These are phyloP conservation scores for Herminia tarsipennalis DNA, from an alignment of 2,888 invertebrate genomes.

Conservation along the genomic window DNA sequence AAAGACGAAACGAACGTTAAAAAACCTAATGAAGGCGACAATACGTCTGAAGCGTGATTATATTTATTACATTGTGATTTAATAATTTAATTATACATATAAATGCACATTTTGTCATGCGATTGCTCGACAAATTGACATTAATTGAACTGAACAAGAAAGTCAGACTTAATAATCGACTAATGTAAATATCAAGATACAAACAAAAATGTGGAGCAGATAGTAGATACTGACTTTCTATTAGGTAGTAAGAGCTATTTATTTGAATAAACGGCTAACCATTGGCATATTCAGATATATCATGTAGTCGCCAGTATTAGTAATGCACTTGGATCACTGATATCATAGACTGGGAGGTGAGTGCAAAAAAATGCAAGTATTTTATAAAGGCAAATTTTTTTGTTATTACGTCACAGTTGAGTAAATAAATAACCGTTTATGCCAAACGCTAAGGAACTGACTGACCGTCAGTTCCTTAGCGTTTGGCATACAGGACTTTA, in stretches of 20 bases:
- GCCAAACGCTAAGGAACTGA: no score
- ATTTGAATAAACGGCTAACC: conserved; percentile 5
- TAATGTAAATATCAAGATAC: conserved; percentile 27
- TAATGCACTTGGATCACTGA: conserved; percentile 38
- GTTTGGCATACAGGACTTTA: no score
- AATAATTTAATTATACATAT: conserved; percentile 33
- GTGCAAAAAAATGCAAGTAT: no score
- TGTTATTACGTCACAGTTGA: no score
- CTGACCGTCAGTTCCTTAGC: no score
- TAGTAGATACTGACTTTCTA: not conserved
- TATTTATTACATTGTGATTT: conserved; percentile 25
- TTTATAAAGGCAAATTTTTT: no score
- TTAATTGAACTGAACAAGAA: conserved; percentile 8
- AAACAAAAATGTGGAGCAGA: not conserved
- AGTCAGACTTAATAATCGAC: conserved; percentile 3
- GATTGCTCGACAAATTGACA: conserved; percentile 4
- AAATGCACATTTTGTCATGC: conserved; percentile 45
- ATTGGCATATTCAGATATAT: conserved; percentile 18
- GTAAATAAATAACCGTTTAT: no score
- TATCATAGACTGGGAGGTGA: no score
- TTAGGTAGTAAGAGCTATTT: conserved; percentile 1
- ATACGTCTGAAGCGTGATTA: conserved; percentile 80
- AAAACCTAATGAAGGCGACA: conserved; percentile 72
- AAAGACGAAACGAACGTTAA: conserved; percentile 70
- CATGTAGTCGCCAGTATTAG: conserved; percentile 33